Evolutionary conservation across 1,140 invertebrate species (phyloP).

Genomic region (Pantala flavescens): DNA sequence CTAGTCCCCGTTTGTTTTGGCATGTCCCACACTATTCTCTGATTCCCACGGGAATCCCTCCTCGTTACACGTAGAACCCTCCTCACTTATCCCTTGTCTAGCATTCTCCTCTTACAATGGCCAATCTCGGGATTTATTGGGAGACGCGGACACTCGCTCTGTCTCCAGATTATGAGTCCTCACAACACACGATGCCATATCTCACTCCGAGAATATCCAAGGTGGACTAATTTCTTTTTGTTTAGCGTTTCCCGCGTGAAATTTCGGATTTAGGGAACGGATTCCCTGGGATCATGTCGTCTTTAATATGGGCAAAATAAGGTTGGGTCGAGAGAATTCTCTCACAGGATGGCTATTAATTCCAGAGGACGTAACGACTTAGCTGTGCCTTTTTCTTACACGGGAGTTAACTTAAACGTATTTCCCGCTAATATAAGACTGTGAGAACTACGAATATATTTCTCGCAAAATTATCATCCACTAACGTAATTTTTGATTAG

Average conservation of each 20-base stretch:
- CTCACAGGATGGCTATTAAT: no score
- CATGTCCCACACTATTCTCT: neutral
- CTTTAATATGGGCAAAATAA: no score
- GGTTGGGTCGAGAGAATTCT: no score
- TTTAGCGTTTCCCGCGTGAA: neutral
- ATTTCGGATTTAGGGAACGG: neutral
- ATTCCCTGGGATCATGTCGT: neutral
- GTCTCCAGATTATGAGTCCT: neutral
- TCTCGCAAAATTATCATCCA: no score
- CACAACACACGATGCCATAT: no score
- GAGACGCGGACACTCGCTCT: neutral
- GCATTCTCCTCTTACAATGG: slow-evolving; percentile 1
- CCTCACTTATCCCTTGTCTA: slow-evolving; percentile 5
- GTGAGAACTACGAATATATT: no score
- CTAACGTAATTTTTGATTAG: no score
- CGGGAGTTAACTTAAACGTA: no score
- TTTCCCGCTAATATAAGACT: no score
- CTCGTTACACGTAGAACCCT: neutral
- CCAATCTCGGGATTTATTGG: neutral
- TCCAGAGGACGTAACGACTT: no score
- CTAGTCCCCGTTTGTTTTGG: slow-evolving; percentile 6
- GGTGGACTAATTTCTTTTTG: neutral
- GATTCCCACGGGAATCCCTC: neutral
- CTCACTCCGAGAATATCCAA: neutral
- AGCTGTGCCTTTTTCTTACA: no score